phyloP scores from a whole-genome alignment of 2,888 invertebrate species.

The Taphrorychus bicolor region DNA sequence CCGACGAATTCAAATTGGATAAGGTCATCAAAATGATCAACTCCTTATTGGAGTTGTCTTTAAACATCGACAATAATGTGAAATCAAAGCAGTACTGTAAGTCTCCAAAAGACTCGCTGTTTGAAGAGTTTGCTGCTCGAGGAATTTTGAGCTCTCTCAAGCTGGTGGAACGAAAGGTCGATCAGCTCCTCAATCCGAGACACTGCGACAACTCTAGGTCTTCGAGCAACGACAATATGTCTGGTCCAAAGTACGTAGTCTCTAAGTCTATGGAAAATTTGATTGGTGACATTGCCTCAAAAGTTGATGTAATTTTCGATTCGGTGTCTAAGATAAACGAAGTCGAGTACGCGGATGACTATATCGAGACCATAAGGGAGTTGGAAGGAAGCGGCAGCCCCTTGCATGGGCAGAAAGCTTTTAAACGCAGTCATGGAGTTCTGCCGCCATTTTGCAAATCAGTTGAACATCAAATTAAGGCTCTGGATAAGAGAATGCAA shows the following conservation, averaged over 20 bases:
- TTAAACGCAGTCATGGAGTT: too few species aligned
- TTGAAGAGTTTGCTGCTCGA: slow-evolving; percentile 57
- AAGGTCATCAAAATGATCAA: slow-evolving; percentile 45
- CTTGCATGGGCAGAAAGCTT: too few species aligned
- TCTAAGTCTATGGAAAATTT: slow-evolving; percentile 54
- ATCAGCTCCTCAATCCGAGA: slow-evolving; percentile 47
- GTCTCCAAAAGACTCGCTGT: slow-evolving; percentile 47
- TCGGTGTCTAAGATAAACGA: slow-evolving; percentile 49
- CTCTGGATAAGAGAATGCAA: background rate
- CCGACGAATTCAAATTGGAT: slow-evolving; percentile 52
- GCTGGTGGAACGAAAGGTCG: slow-evolving; percentile 56
- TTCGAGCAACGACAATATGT: slow-evolving; percentile 41
- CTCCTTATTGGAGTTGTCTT: slow-evolving; percentile 38
- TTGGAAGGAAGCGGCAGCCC: slow-evolving; percentile 47
- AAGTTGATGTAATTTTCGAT: slow-evolving; percentile 60
- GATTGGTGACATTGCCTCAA: slow-evolving; percentile 57
- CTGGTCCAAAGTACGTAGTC: background rate
- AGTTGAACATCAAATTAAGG: too few species aligned
- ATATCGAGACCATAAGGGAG: slow-evolving; percentile 40
- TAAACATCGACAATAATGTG: slow-evolving; percentile 31
- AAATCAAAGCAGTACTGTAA: slow-evolving; percentile 30
- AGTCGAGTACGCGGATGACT: slow-evolving; percentile 46
- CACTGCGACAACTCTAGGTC: slow-evolving; percentile 40
- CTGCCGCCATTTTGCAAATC: too few species aligned
- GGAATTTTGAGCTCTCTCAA: slow-evolving; percentile 58